phyloP scores from a whole-genome alignment of 2,888 invertebrate species.

The Trissolcus japonicus region DNA sequence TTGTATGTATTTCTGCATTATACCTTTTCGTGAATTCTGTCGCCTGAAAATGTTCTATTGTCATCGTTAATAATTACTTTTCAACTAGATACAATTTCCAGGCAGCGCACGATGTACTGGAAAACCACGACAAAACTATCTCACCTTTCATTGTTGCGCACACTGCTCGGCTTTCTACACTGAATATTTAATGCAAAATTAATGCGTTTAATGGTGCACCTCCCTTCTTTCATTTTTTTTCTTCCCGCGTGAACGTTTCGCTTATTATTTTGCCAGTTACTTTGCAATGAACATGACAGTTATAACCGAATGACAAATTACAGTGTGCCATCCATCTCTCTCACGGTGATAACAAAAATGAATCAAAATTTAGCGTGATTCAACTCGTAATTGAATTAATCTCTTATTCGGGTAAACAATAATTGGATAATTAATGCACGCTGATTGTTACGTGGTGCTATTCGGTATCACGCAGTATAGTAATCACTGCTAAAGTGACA shows the following conservation, averaged over 20 bases:
- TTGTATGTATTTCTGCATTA: conserved; percentile 18
- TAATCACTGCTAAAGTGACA: no score
- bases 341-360: no score
- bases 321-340: no score
- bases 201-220: conserved; percentile 15
- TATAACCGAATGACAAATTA: no score
- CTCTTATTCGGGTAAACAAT: no score
- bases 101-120: conserved; percentile 51
- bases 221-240: not conserved
- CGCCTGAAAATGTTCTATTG: conserved; percentile 66
- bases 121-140: conserved; percentile 52
- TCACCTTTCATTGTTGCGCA: conserved; percentile 37
- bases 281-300: no score
- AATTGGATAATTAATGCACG: no score
- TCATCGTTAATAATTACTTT: conserved; percentile 60
- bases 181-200: conserved; percentile 44
- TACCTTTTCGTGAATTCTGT: conserved; percentile 61
- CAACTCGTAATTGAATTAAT: no score
- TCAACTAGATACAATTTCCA: conserved; percentile 56
- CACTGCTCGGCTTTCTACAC: conserved; percentile 43
- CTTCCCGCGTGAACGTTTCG: not conserved
- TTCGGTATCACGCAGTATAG: no score
- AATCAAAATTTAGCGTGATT: no score
- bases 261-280: conserved; percentile 5
- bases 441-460: no score